These are phyloP conservation scores for Leucophora obtusa DNA, from an alignment of 2,888 invertebrate genomes.

Conservation along the genomic window DNA sequence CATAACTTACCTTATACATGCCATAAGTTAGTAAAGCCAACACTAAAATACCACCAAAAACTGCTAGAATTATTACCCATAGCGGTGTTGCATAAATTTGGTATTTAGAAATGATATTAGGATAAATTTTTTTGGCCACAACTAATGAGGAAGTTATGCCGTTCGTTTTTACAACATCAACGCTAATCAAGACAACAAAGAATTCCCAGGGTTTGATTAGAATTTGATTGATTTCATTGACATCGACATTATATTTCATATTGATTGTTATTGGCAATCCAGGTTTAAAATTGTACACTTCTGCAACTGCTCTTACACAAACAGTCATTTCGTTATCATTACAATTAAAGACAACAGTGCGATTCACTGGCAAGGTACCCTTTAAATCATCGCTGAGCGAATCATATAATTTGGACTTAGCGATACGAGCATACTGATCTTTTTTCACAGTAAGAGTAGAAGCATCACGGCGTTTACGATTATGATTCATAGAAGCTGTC, in stretches of 20 bases:
- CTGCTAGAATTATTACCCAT: slow-evolving; percentile 79
- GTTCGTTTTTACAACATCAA: slow-evolving; percentile 72
- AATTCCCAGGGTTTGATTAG: slow-evolving; percentile 77
- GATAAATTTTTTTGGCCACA: slow-evolving; percentile 73
- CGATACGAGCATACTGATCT: slow-evolving; percentile 74
- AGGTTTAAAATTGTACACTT: slow-evolving; percentile 74
- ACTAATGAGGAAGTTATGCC: slow-evolving; percentile 70
- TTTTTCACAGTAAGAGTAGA: slow-evolving; percentile 70
- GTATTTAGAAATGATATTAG: slow-evolving; percentile 78
- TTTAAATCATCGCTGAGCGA: slow-evolving; percentile 74
- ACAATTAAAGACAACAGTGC: slow-evolving; percentile 78
- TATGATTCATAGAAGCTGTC: slow-evolving; percentile 68
- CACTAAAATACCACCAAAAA: slow-evolving; percentile 78
- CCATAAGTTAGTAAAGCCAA: slow-evolving; percentile 76
- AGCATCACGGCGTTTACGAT: slow-evolving; percentile 70
- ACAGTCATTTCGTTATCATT: slow-evolving; percentile 73
- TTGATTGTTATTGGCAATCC: slow-evolving; percentile 73
- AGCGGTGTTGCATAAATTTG: slow-evolving; percentile 72
- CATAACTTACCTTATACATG: slow-evolving; percentile 74
- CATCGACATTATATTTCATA: slow-evolving; percentile 75
- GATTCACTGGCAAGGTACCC: slow-evolving; percentile 75
- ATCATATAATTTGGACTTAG: slow-evolving; percentile 72
- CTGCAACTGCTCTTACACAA: slow-evolving; percentile 75
- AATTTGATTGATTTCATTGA: slow-evolving; percentile 76
- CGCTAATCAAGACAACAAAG: slow-evolving; percentile 74